These are phyloP conservation scores for Coboldia fuscipes DNA, from an alignment of 1,140 invertebrate species.

Conservation along the genomic window DNA sequence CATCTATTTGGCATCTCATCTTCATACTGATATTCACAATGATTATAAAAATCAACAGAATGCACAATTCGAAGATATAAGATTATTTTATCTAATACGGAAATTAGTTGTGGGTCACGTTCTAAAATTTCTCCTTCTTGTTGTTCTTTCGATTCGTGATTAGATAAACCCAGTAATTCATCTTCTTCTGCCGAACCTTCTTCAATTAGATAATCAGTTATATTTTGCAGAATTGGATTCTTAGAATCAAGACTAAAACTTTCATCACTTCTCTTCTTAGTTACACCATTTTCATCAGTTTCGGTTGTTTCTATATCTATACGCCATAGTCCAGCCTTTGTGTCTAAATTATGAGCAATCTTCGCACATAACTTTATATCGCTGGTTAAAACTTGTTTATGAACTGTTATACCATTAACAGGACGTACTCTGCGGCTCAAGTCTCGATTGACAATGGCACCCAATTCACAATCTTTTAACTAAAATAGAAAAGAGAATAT, in stretches of 20 bases:
- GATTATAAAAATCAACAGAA: constrained; percentile 97
- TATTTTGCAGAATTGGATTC: constrained; percentile 92
- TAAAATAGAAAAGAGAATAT: constrained; percentile 18
- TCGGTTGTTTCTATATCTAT: constrained; percentile 13
- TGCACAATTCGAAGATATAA: constrained; percentile 93
- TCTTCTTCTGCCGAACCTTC: constrained; percentile 97
- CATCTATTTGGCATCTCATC: constrained; percentile 99
- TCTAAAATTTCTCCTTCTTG: constrained; percentile 37
- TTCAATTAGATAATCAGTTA: constrained; percentile 95
- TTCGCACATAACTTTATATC: constrained; percentile 88
- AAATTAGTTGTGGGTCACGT: constrained; percentile 51
- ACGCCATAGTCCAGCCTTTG: constrained; percentile 59
- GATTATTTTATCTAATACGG: constrained; percentile 55
- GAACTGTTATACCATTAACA: constrained; percentile 79
- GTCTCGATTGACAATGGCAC: constrained; percentile 88
- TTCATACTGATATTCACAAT: constrained; percentile 97
- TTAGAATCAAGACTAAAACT: constrained; percentile 66
- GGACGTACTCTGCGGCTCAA: constrained; percentile 77
- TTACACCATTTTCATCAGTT: constrained; percentile 4
- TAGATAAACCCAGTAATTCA: constrained; percentile 63
- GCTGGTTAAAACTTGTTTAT: constrained; percentile 72
- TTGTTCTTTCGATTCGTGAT: constrained; percentile 28
- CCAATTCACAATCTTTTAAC: constrained; percentile 78
- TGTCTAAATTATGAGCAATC: constrained; percentile 87
- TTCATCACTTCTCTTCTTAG: constrained; percentile 8